These are phyloP conservation scores for Cichlasoma orientale DNA, from an alignment of 2,797 vertebrate genomes.

Conservation along the genomic window DNA sequence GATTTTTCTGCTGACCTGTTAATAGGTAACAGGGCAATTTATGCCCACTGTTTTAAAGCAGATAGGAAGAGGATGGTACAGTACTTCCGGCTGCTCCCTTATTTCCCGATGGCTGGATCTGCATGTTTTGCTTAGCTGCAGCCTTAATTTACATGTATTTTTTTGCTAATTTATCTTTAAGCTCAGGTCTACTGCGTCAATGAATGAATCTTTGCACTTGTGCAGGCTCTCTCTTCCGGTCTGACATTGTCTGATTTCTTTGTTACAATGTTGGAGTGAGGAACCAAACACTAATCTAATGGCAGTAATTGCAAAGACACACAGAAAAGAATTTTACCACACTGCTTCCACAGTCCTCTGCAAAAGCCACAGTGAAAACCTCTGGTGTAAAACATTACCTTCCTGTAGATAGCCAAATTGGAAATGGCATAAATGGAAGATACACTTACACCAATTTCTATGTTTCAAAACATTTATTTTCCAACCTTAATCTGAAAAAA, in stretches of 20 bases:
- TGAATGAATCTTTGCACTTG: background rate
- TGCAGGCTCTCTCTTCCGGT: background rate
- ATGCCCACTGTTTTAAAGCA: background rate
- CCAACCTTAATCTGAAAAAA: background rate
- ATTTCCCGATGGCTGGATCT: background rate
- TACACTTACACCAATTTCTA: slow-evolving; percentile 26
- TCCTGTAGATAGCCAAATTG: slow-evolving; percentile 40
- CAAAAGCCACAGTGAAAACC: slow-evolving; percentile 29
- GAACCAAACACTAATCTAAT: background rate
- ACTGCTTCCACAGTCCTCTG: slow-evolving; percentile 23
- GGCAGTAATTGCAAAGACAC: slow-evolving; percentile 22
- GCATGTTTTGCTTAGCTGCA: background rate
- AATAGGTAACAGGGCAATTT: background rate
- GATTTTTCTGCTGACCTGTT: background rate
- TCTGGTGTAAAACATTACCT: slow-evolving; percentile 46
- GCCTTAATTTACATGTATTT: background rate
- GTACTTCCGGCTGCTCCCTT: background rate
- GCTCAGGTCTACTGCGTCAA: background rate
- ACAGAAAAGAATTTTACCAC: slow-evolving; percentile 4
- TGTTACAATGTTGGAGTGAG: background rate
- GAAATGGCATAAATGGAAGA: slow-evolving; percentile 29
- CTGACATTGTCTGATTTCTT: background rate
- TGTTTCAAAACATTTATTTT: slow-evolving; percentile 28
- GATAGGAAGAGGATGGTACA: background rate
- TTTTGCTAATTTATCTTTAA: background rate